Conservation (phyloP, 1,140 invertebrate genomes). For the Venustaconcha ellipsiformis region DNA sequence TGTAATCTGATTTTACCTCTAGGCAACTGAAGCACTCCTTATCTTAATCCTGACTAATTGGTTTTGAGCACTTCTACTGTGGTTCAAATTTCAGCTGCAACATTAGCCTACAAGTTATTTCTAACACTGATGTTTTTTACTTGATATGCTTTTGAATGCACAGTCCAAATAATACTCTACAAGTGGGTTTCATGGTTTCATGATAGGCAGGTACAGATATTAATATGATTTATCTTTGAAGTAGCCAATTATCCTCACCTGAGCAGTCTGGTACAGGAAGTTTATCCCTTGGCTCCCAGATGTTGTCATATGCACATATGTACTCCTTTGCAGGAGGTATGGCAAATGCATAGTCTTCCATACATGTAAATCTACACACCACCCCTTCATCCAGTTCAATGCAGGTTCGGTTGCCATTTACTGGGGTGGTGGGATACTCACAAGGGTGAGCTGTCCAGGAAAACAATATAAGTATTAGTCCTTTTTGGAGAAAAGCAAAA, state of each 20-base stretch:
- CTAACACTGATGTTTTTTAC: too few relatives aligned
- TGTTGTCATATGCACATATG: slow-evolving; percentile 70
- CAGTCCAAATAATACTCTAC: too few relatives aligned
- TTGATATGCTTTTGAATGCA: too few relatives aligned
- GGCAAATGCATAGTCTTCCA: slow-evolving; percentile 76
- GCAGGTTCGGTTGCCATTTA: slow-evolving; percentile 75
- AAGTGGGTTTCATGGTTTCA: too few relatives aligned
- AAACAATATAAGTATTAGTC: background rate
- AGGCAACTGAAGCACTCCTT: too few relatives aligned
- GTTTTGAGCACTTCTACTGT: too few relatives aligned
- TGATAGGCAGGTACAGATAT: too few relatives aligned
- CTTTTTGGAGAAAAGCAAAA: background rate
- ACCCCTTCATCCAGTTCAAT: slow-evolving; percentile 68
- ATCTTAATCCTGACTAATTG: too few relatives aligned
- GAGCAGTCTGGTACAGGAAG: slow-evolving; percentile 76
- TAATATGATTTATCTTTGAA: too few relatives aligned
- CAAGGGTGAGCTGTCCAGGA: slow-evolving; percentile 72
- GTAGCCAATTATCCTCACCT: slow-evolving; percentile 60
- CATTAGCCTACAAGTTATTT: too few relatives aligned
- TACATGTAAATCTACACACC: slow-evolving; percentile 74
- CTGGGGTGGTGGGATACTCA: slow-evolving; percentile 71
- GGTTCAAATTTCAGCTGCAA: too few relatives aligned
- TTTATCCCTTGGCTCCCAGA: slow-evolving; percentile 67
- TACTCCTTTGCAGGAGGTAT: slow-evolving; percentile 70
- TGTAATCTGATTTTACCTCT: too few relatives aligned